Evolutionary conservation across 2,113 vertebrate species (phyloP).

Genomic region (Ceratotherium simum): DNA sequence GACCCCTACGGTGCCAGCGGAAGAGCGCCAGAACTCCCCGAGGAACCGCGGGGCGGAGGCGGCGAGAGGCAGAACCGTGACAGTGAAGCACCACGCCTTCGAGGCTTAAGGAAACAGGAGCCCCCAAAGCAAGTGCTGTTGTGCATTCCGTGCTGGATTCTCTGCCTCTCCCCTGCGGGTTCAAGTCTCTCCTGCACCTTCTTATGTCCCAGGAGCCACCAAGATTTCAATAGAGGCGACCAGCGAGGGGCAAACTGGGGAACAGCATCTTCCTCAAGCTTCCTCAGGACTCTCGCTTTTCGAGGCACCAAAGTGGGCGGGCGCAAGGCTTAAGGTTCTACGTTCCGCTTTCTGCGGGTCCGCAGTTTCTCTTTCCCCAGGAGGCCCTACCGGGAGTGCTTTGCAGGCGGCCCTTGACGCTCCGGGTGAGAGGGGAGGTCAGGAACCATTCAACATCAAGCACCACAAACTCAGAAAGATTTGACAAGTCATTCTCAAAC

Average conservation of each 20-base stretch:
- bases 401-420: background rate
- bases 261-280: background rate
- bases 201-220: background rate
- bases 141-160: background rate
- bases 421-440: background rate
- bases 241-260: background rate
- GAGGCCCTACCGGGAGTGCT: background rate
- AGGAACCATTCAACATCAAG: background rate
- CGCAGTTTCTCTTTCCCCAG: background rate
- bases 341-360: background rate
- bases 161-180: background rate
- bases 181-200: background rate
- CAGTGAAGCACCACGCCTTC: background rate
- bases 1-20: rapidly evolving
- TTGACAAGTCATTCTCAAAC: background rate
- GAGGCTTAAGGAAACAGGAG: conserved; percentile 50
- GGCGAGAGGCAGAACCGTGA: background rate
- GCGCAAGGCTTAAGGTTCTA: background rate
- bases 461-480: conserved; percentile 27
- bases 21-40: background rate
- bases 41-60: background rate
- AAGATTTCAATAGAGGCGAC: background rate
- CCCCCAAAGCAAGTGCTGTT: background rate
- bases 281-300: background rate
- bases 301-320: background rate